These are phyloP conservation scores for Drosophila azteca DNA, from an alignment of 1,140 invertebrate species.

Conservation along the genomic window DNA sequence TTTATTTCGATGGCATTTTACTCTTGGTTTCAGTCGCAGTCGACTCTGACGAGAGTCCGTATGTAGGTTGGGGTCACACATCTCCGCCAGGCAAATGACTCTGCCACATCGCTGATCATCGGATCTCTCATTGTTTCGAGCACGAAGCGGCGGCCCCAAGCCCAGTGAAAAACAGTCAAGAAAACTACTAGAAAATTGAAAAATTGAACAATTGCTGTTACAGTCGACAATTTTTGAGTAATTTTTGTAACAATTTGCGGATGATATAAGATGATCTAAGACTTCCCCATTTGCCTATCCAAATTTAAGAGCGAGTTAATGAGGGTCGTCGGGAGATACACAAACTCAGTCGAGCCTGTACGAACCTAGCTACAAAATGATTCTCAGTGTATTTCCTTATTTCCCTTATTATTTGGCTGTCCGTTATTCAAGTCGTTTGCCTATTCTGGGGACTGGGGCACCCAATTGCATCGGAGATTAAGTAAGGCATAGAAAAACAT, in stretches of 20 bases:
- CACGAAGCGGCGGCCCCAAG: slow-evolving; percentile 24
- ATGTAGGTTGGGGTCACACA: slow-evolving; percentile 80
- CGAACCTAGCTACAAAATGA: no score
- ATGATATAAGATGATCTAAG: slow-evolving; percentile 23
- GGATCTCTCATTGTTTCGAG: slow-evolving; percentile 42
- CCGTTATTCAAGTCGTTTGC: no score
- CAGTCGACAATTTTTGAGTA: slow-evolving; percentile 56
- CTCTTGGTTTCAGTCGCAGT: slow-evolving; percentile 70
- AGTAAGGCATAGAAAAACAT: no score
- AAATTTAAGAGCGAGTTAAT: no score
- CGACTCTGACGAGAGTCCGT: slow-evolving; percentile 35
- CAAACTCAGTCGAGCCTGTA: no score
- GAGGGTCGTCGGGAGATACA: no score
- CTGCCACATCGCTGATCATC: slow-evolving; percentile 37
- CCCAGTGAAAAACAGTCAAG: slow-evolving; percentile 6
- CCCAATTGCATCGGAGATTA: no score
- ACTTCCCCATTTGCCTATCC: slow-evolving; percentile 2
- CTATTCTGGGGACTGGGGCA: no score
- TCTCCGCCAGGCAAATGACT: slow-evolving; percentile 62
- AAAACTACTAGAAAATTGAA: slow-evolving; percentile 23
- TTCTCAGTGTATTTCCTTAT: no score
- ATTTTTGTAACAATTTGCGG: slow-evolving; percentile 28
- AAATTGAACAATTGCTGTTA: slow-evolving; percentile 40
- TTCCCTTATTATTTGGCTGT: no score
- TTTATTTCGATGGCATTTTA: slow-evolving; percentile 75